phyloP scores from a whole-genome alignment of 2,113 vertebrate species.

The Festucalex cinctus region DNA sequence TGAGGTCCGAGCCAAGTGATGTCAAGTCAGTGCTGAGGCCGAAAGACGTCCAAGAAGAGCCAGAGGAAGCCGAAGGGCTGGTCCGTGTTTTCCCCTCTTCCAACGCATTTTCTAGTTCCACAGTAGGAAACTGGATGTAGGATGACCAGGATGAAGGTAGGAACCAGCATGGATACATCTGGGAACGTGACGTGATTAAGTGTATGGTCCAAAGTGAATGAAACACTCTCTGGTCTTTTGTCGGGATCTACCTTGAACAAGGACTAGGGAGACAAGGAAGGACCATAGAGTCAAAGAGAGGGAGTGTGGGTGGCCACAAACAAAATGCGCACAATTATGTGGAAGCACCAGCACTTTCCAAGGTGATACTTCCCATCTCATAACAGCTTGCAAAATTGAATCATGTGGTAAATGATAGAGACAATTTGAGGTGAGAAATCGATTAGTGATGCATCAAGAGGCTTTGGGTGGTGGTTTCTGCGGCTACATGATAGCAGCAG shows the following conservation, averaged over 20 bases:
- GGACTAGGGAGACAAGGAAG: background rate
- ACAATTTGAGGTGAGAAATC: conserved; percentile 39
- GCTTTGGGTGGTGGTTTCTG: conserved; percentile 42
- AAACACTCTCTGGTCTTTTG: background rate
- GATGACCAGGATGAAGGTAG: background rate
- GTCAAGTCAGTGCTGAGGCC: conserved; percentile 58
- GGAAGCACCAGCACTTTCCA: conserved; percentile 42
- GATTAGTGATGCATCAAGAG: conserved; percentile 37
- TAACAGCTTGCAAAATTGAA: conserved; percentile 51
- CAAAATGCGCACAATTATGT: conserved; percentile 25
- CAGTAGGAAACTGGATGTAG: conserved; percentile 9
- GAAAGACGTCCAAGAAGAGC: conserved; percentile 56
- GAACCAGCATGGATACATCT: conserved; percentile 3
- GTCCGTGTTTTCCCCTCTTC: conserved; percentile 18
- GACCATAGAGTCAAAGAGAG: conserved; percentile 5
- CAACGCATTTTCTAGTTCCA: conserved; percentile 30
- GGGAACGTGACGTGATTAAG: background rate
- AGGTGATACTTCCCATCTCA: conserved; percentile 53
- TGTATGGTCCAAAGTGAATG: background rate
- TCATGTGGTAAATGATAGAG: conserved; percentile 60
- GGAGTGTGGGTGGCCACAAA: conserved; percentile 7
- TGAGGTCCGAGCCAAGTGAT: conserved; percentile 52
- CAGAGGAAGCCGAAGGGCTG: conserved; percentile 45
- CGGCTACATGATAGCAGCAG: conserved; percentile 54
- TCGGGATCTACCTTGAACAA: background rate